These are phyloP conservation scores for Gymnopithys bicolor DNA, from an alignment of 2,797 vertebrate genomes.

Conservation along the genomic window DNA sequence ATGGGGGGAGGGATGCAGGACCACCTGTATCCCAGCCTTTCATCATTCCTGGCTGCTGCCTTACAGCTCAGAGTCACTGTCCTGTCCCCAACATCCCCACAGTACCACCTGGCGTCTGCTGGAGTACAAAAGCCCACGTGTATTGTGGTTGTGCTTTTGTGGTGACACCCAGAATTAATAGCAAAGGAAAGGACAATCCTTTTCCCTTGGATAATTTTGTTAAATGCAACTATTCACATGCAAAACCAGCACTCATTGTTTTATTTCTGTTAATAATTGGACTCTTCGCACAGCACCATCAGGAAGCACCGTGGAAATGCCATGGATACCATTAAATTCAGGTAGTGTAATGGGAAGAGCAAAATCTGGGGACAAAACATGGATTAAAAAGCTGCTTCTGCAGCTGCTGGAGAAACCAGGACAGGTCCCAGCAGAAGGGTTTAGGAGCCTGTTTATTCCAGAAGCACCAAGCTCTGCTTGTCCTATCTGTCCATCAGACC, in stretches of 20 bases:
- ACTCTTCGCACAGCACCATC: not conserved
- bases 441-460: not conserved
- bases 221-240: slow-evolving; percentile 18
- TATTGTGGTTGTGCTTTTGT: not conserved
- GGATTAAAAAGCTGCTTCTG: slow-evolving; percentile 1
- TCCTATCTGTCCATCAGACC: not conserved
- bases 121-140: not conserved
- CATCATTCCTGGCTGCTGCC: not conserved
- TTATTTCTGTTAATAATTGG: slow-evolving; percentile 15
- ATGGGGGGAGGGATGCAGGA: not conserved
- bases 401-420: not conserved
- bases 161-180: not conserved
- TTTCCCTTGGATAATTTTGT: not conserved
- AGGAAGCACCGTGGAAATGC: slow-evolving; percentile 26
- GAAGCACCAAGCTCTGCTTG: not conserved
- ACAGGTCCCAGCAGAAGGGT: not conserved
- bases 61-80: not conserved
- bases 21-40: not conserved
- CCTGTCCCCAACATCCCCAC: not conserved
- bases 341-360: not conserved
- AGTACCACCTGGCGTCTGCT: not conserved
- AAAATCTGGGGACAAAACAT: not conserved
- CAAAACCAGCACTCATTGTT: not conserved
- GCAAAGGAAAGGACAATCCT: not conserved
- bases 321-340: slow-evolving; percentile 20